Evolutionary conservation across 1,140 invertebrate species (phyloP).

Genomic region (Zaprionus camerounensis): DNA sequence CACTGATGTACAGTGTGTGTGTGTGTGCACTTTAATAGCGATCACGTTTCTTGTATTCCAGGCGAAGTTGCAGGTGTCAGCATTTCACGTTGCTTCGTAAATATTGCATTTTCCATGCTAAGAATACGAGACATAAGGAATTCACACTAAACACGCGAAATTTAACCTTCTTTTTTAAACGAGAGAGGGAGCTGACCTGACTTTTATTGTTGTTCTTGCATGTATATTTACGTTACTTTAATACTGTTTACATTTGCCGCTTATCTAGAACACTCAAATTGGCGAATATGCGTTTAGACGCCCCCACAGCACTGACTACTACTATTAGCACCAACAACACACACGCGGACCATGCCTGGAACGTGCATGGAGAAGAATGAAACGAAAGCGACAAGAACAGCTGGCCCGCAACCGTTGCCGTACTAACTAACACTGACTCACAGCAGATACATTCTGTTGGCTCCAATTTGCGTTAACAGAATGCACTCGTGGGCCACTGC

Average conservation of each 20-base stretch:
- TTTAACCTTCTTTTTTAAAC: background rate
- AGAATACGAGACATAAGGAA: constrained; percentile 5
- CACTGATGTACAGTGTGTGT: background rate
- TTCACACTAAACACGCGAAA: constrained; percentile 4
- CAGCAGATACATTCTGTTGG: background rate
- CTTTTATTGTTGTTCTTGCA: background rate
- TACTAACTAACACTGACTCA: constrained; percentile 21
- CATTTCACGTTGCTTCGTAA: constrained; percentile 16
- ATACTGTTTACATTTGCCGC: constrained; percentile 41
- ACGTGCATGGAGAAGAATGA: constrained; percentile 14
- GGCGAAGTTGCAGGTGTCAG: constrained; percentile 32
- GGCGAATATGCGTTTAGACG: constrained; percentile 27
- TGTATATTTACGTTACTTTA: constrained; percentile 24
- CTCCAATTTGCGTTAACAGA: constrained; percentile 18
- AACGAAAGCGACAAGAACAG: constrained; percentile 33
- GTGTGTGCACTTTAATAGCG: constrained; percentile 24
- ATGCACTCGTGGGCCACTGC: background rate
- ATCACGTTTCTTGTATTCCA: constrained; percentile 62
- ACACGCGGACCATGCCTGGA: constrained; percentile 21
- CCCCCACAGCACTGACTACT: constrained; percentile 29
- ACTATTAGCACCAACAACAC: background rate
- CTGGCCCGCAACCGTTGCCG: constrained; percentile 7
- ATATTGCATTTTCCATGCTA: constrained; percentile 24
- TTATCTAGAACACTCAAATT: constrained; percentile 39
- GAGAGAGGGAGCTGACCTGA: background rate